Evolutionary conservation across 1,140 invertebrate species (phyloP), one percentile per base, ranked within the genome.

Genomic region (Prorops nasuta): DNA sequence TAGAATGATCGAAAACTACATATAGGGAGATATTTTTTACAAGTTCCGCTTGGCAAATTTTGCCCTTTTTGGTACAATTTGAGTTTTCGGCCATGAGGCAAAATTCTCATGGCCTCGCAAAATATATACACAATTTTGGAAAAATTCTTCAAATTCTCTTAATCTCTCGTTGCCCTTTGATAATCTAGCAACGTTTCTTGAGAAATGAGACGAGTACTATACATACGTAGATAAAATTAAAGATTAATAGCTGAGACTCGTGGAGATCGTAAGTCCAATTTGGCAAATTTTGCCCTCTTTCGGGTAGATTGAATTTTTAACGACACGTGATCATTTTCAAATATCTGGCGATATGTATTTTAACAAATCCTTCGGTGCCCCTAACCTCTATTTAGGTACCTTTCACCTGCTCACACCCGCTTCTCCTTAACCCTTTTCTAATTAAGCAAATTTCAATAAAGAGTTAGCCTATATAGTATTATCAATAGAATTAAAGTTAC

Each of bases 311-410:
- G 31, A n/a, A 31, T 31, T 3, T 20, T 1, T 40, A 35, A 53
- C 46, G 39, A 8, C 46, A 49, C 51, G 49, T 48, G 51, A 53
- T 49, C 22, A 21, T 40, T 37, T 48, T 45, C 48, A 22, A 49
- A 46, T 49, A 54, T 44, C 43, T 37, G 46, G 44, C 49, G 47
- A 44, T 43, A 36, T 22, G 31, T 18, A 44, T 32, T 54, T 49
- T 28, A 24, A 21, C 36, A n/a, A 41, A 36, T 21, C n/a, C 37
- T 28, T 43, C 19, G 32, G 17, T 6, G n/a, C n/a, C n/a, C n/a
- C n/a, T n/a, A n/a, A n/a, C n/a, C n/a, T n/a, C n/a, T n/a, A n/a
- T n/a, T n/a, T n/a, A n/a, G n/a, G n/a, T n/a, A n/a, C n/a, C n/a
- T n/a, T n/a, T n/a, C n/a, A n/a, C n/a, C n/a, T n/a, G n/a, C n/a